Evolutionary conservation across 2,888 invertebrate genomes (phyloP), one percentile per base, ranked within the genome.

Genomic region (Netelia virgata): DNA sequence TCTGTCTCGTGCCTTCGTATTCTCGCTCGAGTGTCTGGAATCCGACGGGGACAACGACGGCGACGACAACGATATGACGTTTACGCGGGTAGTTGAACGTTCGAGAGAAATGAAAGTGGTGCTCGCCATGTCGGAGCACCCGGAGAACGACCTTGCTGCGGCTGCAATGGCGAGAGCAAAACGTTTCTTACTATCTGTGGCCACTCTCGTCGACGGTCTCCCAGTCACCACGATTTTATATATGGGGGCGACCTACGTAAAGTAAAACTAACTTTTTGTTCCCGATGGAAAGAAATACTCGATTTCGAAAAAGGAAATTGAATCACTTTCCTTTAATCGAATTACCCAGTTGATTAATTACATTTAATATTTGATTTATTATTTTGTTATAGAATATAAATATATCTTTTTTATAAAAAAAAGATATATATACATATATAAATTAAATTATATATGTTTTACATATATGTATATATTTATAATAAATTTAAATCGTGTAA

Each of bases 61-160:
- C 57, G 57, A 18, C 16, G 57, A 57, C 57, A 20, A 57, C 18
- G 57, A 57, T 47, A 47, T 57, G 57, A 57, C 57, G 57, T 18
- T 57, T 16, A 78, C 77, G 50, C 66, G 50, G 61, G 43, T 59
- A 53, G 69, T 69, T 69, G 69, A 61, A 69, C 70, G 68, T 76
- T 76, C 61, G 73, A 57, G 81, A 81, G 84, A 84, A 84, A 84
- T 84, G 84, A 84, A 84, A 84, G 84, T 81, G 83, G 75, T 74
- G 61, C 53, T 36, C 59, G 41, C 68, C 63, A 74, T 78, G 79
- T 61, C 59, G 18, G 76, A 84, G 64, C 75, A 64, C 64, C 47
- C 75, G 20, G 55, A 73, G 81, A 84, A 81, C 84, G 84, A 84
- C 84, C 84, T 84, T 84, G 83, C 80, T 80, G 28, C 28, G 84